phyloP scores from a whole-genome alignment of 2,113 vertebrate genomes.

The Cathartes aura region DNA sequence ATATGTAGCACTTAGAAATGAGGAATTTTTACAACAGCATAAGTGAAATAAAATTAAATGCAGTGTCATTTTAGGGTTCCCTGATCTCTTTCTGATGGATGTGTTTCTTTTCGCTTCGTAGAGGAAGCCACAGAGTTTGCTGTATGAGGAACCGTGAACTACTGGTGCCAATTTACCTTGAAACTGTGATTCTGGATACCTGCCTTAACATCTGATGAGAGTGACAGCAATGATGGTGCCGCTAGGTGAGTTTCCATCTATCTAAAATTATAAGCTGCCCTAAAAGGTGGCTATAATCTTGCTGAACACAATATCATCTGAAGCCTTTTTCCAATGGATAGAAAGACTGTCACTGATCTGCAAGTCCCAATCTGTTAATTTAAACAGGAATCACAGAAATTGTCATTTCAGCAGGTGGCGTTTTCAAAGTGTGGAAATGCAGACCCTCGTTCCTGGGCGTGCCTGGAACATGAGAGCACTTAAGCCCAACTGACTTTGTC shows the following conservation, averaged over 20 bases:
- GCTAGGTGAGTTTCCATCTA: neutral
- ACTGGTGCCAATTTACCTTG: neutral
- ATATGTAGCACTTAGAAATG: neutral
- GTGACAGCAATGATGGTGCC: neutral
- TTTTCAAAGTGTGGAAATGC: neutral
- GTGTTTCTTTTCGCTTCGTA: neutral
- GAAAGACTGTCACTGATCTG: neutral
- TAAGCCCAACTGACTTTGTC: neutral
- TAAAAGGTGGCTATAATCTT: neutral
- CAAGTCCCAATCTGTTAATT: neutral
- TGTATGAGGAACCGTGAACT: neutral
- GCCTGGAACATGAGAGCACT: neutral
- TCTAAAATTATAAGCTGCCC: neutral
- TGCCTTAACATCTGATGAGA: neutral
- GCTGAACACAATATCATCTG: neutral
- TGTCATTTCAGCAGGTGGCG: accelerated
- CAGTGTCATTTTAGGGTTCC: neutral
- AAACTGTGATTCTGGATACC: neutral
- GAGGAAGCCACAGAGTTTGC: neutral
- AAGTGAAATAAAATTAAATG: neutral
- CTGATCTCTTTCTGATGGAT: neutral
- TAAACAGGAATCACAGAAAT: neutral
- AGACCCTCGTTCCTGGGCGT: accelerated
- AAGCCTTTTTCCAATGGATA: neutral
- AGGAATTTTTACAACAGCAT: neutral